phyloP scores from a whole-genome alignment of 2,888 invertebrate species.

The Malachius bipustulatus region DNA sequence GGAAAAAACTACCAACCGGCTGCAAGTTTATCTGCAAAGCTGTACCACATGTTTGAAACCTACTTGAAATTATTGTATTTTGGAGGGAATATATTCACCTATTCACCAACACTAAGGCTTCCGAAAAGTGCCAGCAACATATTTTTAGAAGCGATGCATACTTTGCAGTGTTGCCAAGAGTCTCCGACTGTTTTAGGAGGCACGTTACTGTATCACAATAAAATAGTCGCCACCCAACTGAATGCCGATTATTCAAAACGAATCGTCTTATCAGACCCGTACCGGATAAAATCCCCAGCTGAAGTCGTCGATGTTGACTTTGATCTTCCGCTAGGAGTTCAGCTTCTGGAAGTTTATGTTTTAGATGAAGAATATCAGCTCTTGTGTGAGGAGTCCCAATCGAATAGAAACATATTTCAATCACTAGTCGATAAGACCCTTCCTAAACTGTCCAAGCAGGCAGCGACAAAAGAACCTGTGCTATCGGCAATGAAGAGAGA shows the following conservation, averaged over 20 bases:
- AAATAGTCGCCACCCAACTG: constrained; percentile 71
- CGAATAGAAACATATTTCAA: constrained; percentile 33
- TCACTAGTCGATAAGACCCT: not conserved
- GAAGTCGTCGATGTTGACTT: constrained; percentile 54
- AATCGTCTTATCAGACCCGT: constrained; percentile 71
- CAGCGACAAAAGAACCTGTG: constrained; percentile 23
- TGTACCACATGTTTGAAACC: constrained; percentile 80
- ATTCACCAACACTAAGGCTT: constrained; percentile 66
- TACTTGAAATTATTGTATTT: constrained; percentile 76
- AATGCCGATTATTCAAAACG: constrained; percentile 63
- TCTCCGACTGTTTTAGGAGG: constrained; percentile 73
- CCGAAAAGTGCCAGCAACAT: constrained; percentile 83
- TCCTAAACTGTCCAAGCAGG: constrained; percentile 5
- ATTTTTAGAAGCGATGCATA: constrained; percentile 76
- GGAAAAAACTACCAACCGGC: constrained; percentile 41
- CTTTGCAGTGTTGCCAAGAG: constrained; percentile 72
- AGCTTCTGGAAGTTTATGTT: constrained; percentile 67
- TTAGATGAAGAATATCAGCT: constrained; percentile 48
- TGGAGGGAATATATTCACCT: constrained; percentile 72
- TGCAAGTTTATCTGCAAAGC: constrained; percentile 55
- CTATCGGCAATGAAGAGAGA: constrained; percentile 62
- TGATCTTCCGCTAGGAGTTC: constrained; percentile 68
- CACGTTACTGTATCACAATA: constrained; percentile 76
- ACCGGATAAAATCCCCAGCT: constrained; percentile 70
- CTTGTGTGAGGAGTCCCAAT: constrained; percentile 38